phyloP scores from a whole-genome alignment of 2,113 vertebrate species.

The Leptobrachium leishanense region DNA sequence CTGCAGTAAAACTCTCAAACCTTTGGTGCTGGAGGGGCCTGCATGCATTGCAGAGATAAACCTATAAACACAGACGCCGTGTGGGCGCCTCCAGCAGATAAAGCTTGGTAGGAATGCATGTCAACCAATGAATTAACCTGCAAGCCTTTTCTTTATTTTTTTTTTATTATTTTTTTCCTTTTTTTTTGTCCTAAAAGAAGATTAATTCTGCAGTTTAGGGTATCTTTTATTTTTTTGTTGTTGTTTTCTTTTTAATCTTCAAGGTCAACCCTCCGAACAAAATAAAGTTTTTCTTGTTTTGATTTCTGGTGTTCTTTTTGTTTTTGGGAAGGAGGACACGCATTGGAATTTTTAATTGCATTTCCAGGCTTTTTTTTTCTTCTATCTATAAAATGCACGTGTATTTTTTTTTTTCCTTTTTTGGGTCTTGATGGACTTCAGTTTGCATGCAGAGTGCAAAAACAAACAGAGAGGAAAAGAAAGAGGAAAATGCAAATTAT shows the following conservation, averaged over 20 bases:
- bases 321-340: conserved; percentile 77
- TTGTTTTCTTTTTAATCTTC: conserved; percentile 53
- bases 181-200: conserved; percentile 59
- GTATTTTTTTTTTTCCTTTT: conserved; percentile 57
- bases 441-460: conserved; percentile 98
- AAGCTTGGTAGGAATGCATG: conserved; percentile 70
- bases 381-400: conserved; percentile 93
- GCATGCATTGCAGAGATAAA: conserved; percentile 18
- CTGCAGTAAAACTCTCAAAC: conserved; percentile 68
- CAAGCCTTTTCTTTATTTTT: conserved; percentile 65
- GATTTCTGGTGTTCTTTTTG: conserved; percentile 40
- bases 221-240: conserved; percentile 51
- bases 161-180: conserved; percentile 47
- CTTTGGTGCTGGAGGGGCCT: conserved; percentile 46
- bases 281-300: conserved; percentile 63
- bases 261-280: conserved; percentile 73
- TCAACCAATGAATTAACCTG: conserved; percentile 71
- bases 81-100: conserved; percentile 41
- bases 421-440: conserved; percentile 94
- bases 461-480: conserved; percentile 60
- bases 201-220: conserved; percentile 71
- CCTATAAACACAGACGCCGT: not conserved
- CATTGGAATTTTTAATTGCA: conserved; percentile 88
- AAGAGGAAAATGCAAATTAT: conserved; percentile 50
- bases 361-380: conserved; percentile 83